Evolutionary conservation across 2,113 vertebrate species (phyloP).

Genomic region (Macroglossus sobrinus): DNA sequence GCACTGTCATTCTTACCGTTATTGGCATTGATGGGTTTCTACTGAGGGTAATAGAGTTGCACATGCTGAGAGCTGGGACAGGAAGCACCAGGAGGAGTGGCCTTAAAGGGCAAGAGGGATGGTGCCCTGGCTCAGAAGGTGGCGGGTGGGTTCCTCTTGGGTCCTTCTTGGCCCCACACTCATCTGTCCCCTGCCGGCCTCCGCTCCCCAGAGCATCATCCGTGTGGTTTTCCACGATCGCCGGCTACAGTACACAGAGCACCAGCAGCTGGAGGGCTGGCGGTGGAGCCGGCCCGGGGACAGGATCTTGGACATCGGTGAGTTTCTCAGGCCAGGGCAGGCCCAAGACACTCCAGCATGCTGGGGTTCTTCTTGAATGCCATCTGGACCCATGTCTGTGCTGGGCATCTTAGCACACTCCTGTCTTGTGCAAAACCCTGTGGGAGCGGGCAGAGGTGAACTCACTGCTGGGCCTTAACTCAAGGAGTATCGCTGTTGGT

Average conservation of each 20-base stretch:
- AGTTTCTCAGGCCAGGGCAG: conserved; percentile 45
- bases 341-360: fast-evolving
- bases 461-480: neutral
- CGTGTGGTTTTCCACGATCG: conserved; percentile 96
- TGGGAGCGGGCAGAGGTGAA: neutral
- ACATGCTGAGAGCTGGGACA: fast-evolving
- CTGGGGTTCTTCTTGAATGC: neutral
- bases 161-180: neutral
- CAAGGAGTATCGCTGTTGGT: neutral
- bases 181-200: neutral
- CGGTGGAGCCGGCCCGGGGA: conserved; percentile 96
- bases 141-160: neutral
- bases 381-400: neutral
- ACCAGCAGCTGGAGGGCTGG: conserved; percentile 97
- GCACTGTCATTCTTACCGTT: fast-evolving
- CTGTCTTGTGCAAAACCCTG: neutral
- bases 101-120: neutral
- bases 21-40: neutral
- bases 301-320: conserved; percentile 94
- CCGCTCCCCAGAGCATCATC: conserved; percentile 89
- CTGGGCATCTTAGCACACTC: neutral
- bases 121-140: neutral
- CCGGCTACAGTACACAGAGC: conserved; percentile 94
- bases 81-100: neutral
- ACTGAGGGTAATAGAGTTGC: too few species aligned